Evolutionary conservation across 1,140 invertebrate species (phyloP), one percentile per base, ranked within the genome.

Genomic region (Pogonomyrmex californicus): DNA sequence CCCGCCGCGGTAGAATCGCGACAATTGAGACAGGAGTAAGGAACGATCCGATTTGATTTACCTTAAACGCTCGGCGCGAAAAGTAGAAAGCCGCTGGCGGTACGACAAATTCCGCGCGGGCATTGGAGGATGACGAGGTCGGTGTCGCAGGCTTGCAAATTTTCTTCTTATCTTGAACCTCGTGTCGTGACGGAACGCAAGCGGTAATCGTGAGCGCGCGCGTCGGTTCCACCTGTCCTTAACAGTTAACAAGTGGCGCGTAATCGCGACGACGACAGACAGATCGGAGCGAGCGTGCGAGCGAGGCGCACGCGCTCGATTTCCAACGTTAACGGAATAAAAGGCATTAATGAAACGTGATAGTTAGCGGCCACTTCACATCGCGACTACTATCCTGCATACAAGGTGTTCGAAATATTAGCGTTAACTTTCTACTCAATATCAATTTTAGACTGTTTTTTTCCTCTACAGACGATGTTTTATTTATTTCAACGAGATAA

Each of bases 161-260:
- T 83, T 83, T 73, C 66, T 82, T 73, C 79, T 83, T 83, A 83
- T 83, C 79, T 66, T 66, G 77, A 79, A 60, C 79, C 30, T 75
- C 44, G 77, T 47, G 77, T 65, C 60, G 76, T 66, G 76, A 47
- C 41, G 75, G 77, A 41, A 60, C 66, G 79, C 60, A 73, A 73
- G 23, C 54, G 51, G 36, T 71, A 73, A 82, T 75, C 68, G 41
- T 49, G 54, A 82, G 30, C 54, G 66, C 33, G 62, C 77, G 62
- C 54, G 30, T 83, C 54, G n/a, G 79, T 75, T 60, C 68, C 79
- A 73, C 54, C 79, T 83, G 79, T 83, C 68, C 68, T 83, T 75
- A 83, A 71, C 65, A 82, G 78, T 71, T 82, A 71, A 83, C 68
- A 75, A 83, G 79, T 56, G 41, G 66, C 66, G 79, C 54, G 41